phyloP scores from a whole-genome alignment of 2,113 vertebrate species.

The Meleagris gallopavo region DNA sequence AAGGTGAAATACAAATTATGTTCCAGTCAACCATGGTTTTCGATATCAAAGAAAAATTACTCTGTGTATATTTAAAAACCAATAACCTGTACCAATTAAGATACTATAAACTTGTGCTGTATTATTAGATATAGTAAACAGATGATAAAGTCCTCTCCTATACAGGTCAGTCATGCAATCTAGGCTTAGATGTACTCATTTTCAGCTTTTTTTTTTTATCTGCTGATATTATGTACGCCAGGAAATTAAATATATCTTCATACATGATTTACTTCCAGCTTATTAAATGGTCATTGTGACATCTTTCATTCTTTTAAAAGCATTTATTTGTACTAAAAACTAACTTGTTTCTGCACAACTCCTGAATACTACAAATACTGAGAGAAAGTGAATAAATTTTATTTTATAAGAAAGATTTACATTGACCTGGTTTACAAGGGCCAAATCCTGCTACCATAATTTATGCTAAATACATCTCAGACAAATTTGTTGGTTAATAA shows the following conservation, averaged over 20 bases:
- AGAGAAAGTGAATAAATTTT: background rate
- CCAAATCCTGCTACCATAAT: background rate
- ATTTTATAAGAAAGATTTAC: background rate
- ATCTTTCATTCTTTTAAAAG: background rate
- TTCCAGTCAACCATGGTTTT: background rate
- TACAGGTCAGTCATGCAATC: background rate
- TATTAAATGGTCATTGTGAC: background rate
- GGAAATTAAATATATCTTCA: background rate
- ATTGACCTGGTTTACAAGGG: background rate
- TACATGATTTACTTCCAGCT: background rate
- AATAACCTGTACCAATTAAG: constrained; percentile 40
- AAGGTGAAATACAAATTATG: constrained; percentile 49
- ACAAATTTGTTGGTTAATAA: background rate
- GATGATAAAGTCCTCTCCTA: background rate
- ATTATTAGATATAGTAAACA: constrained; percentile 1
- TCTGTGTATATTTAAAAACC: background rate
- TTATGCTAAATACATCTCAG: background rate
- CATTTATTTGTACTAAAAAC: background rate
- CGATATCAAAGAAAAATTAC: constrained; percentile 25
- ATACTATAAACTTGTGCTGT: background rate
- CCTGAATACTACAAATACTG: background rate
- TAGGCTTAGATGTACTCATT: background rate
- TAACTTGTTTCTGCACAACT: background rate
- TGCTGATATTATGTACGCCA: background rate
- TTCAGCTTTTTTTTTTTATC: background rate